Base-by-base conservation (phyloP, 2,888 invertebrate genomes). In the Perizoma affinitatum region DNA sequence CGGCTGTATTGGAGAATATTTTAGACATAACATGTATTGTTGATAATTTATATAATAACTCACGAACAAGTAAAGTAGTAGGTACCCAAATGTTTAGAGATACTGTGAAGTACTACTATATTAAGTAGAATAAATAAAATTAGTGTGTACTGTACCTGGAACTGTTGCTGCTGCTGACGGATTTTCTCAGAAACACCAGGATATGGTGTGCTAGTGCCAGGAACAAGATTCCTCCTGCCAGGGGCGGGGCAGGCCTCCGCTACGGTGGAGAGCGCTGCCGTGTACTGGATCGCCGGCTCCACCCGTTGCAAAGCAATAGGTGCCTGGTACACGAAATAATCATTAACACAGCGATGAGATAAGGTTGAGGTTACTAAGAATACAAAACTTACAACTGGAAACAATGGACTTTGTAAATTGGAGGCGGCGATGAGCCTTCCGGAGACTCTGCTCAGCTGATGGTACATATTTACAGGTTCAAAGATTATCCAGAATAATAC, bases 271-370 rank as follows among this genome's bases (percentile, higher is more conserved):
- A 91, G 88, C 61, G 81, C 67, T 4, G 89, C 83, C 56, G 82
- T 88, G 77, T 92, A 90, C 68, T 82, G 74, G 71, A 92, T 87
- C 38, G 71, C 64, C 2, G 91, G 89, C 1, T 92, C 92, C 76
- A 84, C 90, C 77, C 88, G 84, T 84, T 91, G 90, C 79, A 91
- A 71, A 54, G 90, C 87, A 67, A 89, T 82, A 52, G 92, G 92
- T 66, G 83, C 89, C 92, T 92, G 67, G 54, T 62, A 51, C 50
- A 54, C 48, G 58, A 33, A 38, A 34, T 33, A 66, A 6, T 4
- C 4, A 7, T 38, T 38, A 67, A 52, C 52, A 62, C 48, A 48
- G 43, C 33, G 34, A 42, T 35, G 49, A 48, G 11, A 43, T 38
- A 47, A 49, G 54, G 43, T 36, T 47, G 40, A 53, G 7, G 38